A percentile compares a stretch with the other conserved stretches of the same genome.
These are phyloP conservation scores for Margaritifera margaritifera DNA, from an alignment of 2,888 invertebrate species.

Conservation along the genomic window DNA sequence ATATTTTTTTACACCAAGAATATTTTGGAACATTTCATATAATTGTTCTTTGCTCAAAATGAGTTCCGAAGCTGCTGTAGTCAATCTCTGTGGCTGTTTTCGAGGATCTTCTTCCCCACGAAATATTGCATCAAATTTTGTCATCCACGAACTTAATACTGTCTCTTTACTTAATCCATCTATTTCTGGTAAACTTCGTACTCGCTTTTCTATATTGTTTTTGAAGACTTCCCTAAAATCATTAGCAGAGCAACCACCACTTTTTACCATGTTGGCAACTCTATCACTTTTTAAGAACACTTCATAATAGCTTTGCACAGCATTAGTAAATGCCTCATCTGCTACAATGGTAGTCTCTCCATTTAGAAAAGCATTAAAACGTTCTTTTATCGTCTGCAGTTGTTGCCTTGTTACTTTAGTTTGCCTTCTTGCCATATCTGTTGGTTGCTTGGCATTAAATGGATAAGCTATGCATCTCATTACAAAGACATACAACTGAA, in stretches of 20 bases:
- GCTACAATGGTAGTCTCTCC: conserved; percentile 85
- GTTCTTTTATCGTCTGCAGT: conserved; percentile 91
- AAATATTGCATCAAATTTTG: conserved; percentile 97
- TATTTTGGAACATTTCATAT: conserved; percentile 99
- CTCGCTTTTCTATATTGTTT: conserved; percentile 98
- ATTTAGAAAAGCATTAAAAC: conserved; percentile 96
- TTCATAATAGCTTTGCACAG: conserved; percentile 87
- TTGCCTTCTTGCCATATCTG: conserved; percentile 96
- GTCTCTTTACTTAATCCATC: conserved; percentile 99
- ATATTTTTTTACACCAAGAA: conserved; percentile 98
- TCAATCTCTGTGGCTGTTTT: conserved; percentile 78
- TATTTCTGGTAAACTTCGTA: conserved; percentile 97
- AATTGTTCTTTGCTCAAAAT: conserved; percentile 99
- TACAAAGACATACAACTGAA: conserved; percentile 98
- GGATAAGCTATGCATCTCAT: conserved; percentile 98
- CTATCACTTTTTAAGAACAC: conserved; percentile 98
- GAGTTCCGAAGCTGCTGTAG: conserved; percentile 79
- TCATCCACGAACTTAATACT: conserved; percentile 98
- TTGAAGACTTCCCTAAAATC: conserved; percentile 99
- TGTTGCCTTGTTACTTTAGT: conserved; percentile 97
- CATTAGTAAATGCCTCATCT: conserved; percentile 92
- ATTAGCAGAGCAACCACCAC: conserved; percentile 97
- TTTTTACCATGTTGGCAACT: conserved; percentile 95
- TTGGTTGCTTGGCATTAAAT: conserved; percentile 99
- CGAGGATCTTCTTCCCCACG: conserved; percentile 76